phyloP scores from a whole-genome alignment of 2,888 invertebrate genomes.

The Mimumesa dahlbomi region DNA sequence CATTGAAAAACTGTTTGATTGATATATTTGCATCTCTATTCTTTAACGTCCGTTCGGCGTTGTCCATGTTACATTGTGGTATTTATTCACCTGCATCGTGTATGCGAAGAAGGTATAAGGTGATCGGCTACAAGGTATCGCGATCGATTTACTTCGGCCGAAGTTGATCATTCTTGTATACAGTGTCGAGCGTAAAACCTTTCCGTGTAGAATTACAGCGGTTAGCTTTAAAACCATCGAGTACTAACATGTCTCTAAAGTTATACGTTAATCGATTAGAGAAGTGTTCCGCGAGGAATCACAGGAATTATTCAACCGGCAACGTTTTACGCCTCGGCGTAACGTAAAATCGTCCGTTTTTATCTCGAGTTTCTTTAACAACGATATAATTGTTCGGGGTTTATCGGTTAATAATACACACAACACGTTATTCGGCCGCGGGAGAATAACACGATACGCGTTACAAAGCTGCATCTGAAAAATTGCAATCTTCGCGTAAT shows the following conservation, averaged over 20 bases:
- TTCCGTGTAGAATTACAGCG: slow-evolving; percentile 26
- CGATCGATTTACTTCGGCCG: slow-evolving; percentile 28
- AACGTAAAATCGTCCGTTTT: no score
- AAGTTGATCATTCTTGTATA: slow-evolving; percentile 14
- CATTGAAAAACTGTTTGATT: no score
- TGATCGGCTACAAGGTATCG: slow-evolving; percentile 6
- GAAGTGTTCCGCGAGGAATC: not conserved
- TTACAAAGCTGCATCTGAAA: not conserved
- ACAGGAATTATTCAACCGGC: not conserved
- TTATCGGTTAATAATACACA: no score
- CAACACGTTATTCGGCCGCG: no score
- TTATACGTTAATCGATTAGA: slow-evolving; percentile 19
- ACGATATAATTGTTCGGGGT: no score
- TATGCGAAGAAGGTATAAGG: not conserved
- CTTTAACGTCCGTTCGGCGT: not conserved
- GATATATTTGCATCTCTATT: not conserved
- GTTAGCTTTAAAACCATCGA: slow-evolving; percentile 10
- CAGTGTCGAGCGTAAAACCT: slow-evolving; percentile 1
- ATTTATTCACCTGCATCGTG: not conserved
- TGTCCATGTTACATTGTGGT: not conserved
- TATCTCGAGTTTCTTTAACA: no score
- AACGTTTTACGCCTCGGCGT: no score
- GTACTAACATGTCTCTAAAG: not conserved
- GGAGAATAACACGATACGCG: not conserved
- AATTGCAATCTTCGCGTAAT: slow-evolving; percentile 30